These are phyloP conservation scores for Dasyornis broadbenti DNA, from an alignment of 2,113 vertebrate species.

Conservation along the genomic window DNA sequence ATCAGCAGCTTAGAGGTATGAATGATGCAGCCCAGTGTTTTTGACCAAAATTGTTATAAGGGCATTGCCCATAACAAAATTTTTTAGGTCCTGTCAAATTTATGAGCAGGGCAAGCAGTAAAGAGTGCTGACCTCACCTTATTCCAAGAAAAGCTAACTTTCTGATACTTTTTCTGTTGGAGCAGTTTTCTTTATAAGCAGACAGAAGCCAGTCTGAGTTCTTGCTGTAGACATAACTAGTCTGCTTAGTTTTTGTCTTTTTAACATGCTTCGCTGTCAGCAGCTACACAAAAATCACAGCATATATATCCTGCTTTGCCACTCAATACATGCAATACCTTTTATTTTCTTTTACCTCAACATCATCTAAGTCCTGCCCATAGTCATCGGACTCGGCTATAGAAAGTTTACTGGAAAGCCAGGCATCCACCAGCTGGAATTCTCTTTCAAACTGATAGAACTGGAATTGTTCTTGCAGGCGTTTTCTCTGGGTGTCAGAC, in stretches of 20 bases:
- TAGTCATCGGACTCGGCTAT: conserved; percentile 77
- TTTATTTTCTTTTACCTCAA: conserved; percentile 73
- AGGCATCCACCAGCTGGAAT: conserved; percentile 76
- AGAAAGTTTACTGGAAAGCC: conserved; percentile 76
- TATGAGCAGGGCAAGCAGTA: not conserved
- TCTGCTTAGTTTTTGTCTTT: not conserved
- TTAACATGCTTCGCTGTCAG: not conserved
- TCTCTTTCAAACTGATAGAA: conserved; percentile 82
- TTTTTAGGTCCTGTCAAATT: not conserved
- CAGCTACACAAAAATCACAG: not conserved
- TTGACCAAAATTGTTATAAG: not conserved
- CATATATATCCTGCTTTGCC: not conserved
- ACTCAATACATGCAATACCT: not conserved
- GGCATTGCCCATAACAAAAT: not conserved
- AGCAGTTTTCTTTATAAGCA: not conserved
- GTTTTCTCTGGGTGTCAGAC: conserved; percentile 50
- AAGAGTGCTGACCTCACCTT: not conserved
- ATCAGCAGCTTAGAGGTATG: not conserved
- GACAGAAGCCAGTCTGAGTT: not conserved
- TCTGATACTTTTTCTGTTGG: not conserved
- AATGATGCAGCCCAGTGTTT: not conserved
- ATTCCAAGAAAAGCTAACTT: not conserved
- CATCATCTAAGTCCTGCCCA: conserved; percentile 82
- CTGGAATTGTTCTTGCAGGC: conserved; percentile 76
- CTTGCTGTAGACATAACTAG: not conserved